Percentiles rank a stretch among this genome's conserved stretches.
phyloP scores from a whole-genome alignment of 2,888 invertebrate species.

The Phyto melanocephala region DNA sequence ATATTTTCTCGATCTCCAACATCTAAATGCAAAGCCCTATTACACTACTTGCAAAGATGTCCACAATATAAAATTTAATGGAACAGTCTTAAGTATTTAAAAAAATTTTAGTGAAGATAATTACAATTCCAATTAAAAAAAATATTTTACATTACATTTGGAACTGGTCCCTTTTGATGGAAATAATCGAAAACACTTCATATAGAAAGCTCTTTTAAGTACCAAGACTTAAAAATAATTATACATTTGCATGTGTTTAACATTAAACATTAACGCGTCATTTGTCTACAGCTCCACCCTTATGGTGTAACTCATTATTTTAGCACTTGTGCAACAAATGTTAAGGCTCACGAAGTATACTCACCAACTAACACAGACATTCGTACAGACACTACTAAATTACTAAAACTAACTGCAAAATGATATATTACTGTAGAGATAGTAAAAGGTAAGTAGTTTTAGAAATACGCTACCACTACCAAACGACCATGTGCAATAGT shows the following conservation, averaged over 20 bases:
- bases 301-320: slow-evolving; percentile 64
- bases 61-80: no score
- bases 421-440: slow-evolving; percentile 31
- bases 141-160: background rate
- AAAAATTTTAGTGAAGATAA: no score
- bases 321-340: slow-evolving; percentile 63
- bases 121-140: no score
- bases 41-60: no score
- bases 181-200: background rate
- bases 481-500: no score
- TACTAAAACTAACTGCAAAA: slow-evolving; percentile 31
- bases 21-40: no score
- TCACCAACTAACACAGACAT: background rate
- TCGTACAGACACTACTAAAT: background rate
- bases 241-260: slow-evolving; percentile 55
- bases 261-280: slow-evolving; percentile 62
- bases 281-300: slow-evolving; percentile 63
- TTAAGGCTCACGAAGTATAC: slow-evolving; percentile 27
- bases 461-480: no score
- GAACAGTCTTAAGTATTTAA: no score
- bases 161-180: background rate
- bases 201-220: background rate
- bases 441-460: background rate
- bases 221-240: slow-evolving; percentile 40
- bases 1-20: no score